Evolutionary conservation across 2,797 vertebrate genomes (phyloP).

Genomic region (Jordanella pulchra): DNA sequence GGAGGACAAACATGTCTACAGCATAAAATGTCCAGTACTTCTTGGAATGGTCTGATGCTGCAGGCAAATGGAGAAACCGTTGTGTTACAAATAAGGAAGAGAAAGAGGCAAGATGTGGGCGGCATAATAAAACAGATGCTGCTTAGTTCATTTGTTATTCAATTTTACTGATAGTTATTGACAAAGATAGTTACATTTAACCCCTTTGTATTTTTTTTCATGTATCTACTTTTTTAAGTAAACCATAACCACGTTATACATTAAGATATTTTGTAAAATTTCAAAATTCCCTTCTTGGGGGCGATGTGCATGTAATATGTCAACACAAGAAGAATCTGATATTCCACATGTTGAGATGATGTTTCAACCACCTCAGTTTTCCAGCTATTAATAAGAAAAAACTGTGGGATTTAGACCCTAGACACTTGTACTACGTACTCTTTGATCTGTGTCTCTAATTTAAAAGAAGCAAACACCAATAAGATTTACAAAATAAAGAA

Average conservation of each 20-base stretch:
- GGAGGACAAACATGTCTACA: background rate
- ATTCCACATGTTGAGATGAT: too few species aligned
- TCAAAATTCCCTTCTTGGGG: too few species aligned
- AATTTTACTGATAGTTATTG: background rate
- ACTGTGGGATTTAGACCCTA: too few species aligned
- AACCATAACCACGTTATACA: too few species aligned
- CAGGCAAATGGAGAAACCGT: background rate
- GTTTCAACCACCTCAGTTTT: too few species aligned
- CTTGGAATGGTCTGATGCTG: background rate
- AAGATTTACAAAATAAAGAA: background rate
- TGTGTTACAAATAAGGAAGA: background rate
- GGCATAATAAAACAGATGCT: background rate
- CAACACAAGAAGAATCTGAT: too few species aligned
- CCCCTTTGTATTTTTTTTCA: too few species aligned
- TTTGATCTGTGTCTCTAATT: background rate
- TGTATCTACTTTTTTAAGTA: too few species aligned
- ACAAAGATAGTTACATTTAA: background rate
- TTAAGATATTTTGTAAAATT: too few species aligned
- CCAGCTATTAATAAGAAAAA: too few species aligned
- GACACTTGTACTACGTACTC: too few species aligned
- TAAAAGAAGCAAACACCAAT: background rate
- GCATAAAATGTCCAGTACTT: constrained; percentile 1
- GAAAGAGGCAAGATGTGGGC: constrained; percentile 1
- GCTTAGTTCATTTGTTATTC: background rate
- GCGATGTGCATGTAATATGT: too few species aligned